These are phyloP conservation scores for Campylomormyrus tamandua DNA, from an alignment of 2,113 vertebrate species.

Conservation along the genomic window DNA sequence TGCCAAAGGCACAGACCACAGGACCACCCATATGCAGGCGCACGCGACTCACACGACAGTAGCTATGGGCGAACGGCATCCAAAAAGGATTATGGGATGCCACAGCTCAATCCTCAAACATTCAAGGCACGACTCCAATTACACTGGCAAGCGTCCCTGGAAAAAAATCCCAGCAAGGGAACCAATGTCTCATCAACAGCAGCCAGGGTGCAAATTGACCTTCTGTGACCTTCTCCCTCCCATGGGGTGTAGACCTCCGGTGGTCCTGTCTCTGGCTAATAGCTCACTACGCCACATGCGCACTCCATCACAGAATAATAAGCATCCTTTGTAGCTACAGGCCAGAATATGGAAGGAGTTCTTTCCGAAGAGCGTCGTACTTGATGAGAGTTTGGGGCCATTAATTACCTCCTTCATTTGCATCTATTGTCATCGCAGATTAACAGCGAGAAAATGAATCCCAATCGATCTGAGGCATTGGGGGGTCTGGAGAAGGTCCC, in stretches of 20 bases:
- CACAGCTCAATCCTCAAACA: not conserved
- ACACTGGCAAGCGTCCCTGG: not conserved
- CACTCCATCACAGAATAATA: not conserved
- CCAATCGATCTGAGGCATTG: not conserved
- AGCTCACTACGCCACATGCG: not conserved
- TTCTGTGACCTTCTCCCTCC: not conserved
- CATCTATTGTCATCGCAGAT: slow-evolving; percentile 29
- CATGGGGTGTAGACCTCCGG: not conserved
- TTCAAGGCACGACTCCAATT: not conserved
- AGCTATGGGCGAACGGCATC: not conserved
- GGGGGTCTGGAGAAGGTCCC: not conserved
- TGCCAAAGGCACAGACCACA: not conserved
- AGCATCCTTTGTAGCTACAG: not conserved
- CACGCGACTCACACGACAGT: not conserved
- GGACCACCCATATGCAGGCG: not conserved
- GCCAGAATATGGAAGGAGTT: not conserved
- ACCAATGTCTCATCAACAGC: not conserved
- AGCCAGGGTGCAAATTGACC: not conserved
- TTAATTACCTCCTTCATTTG: slow-evolving; percentile 34
- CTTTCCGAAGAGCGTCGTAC: not conserved
- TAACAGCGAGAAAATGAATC: slow-evolving; percentile 19
- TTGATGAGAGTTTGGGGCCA: slow-evolving; percentile 21
- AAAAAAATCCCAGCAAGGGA: not conserved
- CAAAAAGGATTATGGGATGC: not conserved
- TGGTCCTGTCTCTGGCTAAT: slow-evolving; percentile 12